These are phyloP conservation scores for Cairina moschata DNA, from an alignment of 2,113 vertebrate species.

Conservation along the genomic window DNA sequence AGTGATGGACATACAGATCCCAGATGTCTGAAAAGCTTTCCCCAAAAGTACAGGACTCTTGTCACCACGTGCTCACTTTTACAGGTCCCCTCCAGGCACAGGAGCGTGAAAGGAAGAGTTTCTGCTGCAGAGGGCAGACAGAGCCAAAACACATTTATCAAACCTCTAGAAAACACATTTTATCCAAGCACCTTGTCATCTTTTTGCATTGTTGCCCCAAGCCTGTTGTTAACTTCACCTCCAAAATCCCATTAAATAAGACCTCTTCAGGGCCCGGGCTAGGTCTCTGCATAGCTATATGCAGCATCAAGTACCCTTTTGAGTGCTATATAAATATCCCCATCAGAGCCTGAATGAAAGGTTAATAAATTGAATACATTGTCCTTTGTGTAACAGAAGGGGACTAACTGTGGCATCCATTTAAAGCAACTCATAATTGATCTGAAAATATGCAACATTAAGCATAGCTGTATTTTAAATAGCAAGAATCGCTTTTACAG, in stretches of 20 bases:
- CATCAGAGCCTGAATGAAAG: neutral
- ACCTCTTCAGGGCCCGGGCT: neutral
- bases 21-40: neutral
- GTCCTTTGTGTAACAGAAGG: neutral
- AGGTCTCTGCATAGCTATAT: neutral
- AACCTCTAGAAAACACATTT: neutral
- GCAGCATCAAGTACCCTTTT: neutral
- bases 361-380: neutral
- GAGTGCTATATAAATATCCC: neutral
- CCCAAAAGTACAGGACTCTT: neutral
- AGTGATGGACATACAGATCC: rapidly evolving
- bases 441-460: neutral
- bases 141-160: neutral
- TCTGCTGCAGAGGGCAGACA: rapidly evolving
- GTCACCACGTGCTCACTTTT: neutral
- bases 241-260: neutral
- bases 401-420: neutral
- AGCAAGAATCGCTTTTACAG: neutral
- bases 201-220: neutral
- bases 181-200: neutral
- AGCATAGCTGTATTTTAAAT: neutral
- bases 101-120: neutral
- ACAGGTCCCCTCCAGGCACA: neutral
- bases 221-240: slow-evolving; percentile 3
- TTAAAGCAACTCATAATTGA: neutral